Conservation (phyloP, 2,797 vertebrate species). For the Lepus townsendii region DNA sequence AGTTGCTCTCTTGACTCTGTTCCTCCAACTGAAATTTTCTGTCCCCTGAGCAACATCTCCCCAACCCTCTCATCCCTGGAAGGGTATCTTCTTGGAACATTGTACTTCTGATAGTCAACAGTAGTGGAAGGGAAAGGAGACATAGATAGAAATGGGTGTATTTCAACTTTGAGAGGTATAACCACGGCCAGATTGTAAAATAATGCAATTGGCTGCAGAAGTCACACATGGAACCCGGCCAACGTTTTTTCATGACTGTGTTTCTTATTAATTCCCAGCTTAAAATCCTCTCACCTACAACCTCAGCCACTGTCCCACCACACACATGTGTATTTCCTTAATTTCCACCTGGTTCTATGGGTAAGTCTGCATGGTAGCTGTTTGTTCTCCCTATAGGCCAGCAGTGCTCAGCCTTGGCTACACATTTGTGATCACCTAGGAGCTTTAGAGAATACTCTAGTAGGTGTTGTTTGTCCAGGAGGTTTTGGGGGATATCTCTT, state of each 20-base stretch:
- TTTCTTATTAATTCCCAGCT: background rate
- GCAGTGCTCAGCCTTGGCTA: background rate
- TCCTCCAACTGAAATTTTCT: background rate
- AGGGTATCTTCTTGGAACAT: background rate
- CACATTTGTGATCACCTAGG: slow-evolving; percentile 1
- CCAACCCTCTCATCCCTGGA: background rate
- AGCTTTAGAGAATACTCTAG: background rate
- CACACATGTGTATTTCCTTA: background rate
- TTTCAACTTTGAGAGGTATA: background rate
- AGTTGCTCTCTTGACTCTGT: background rate
- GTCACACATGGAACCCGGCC: background rate
- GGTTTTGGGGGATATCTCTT: background rate
- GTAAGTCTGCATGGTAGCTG: background rate
- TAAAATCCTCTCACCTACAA: background rate
- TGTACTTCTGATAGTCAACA: background rate
- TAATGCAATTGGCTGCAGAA: background rate
- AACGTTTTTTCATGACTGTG: background rate
- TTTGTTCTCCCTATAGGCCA: background rate
- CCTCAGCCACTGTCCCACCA: background rate
- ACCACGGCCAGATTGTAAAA: background rate
- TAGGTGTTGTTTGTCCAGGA: background rate
- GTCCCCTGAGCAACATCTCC: background rate
- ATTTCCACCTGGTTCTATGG: background rate
- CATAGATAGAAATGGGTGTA: background rate
- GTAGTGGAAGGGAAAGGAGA: background rate